Base-by-base conservation (phyloP, 2,888 invertebrate genomes). In the Leptura quadrifasciata region DNA sequence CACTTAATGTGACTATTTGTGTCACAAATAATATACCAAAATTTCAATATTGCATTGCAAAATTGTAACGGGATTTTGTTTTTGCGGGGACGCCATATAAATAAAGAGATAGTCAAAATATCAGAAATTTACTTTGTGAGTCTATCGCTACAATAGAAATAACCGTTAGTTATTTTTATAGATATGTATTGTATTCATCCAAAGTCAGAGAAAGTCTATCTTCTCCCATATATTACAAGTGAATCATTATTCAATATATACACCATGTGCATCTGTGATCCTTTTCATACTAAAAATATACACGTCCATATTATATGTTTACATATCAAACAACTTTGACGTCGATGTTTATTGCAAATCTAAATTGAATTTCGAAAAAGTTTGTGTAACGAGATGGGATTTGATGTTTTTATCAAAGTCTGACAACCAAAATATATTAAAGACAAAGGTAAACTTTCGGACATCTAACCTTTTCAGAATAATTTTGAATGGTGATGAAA, bases 321-420 rank as follows among this genome's bases (percentile, higher is more conserved):
- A 68, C 74, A 72, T 75, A 72, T 75, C 74, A 75, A 74, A 77
- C 75, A 74, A 60, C 63, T 74, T 71, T 72, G 63, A 77, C 71
- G 71, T 69, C 68, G 63, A 77, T 72, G 61, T 67, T 74, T 72
- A 77, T 77, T 72, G 67, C 68, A 58, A 17, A 39, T 72, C 75
- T 74, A 75, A 72, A 77, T 77, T 72, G 72, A 72, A 77, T 77
- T 74, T 72, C 21, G 58, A 74, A 72, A 63, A 72, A 72, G 75
- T 75, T 72, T 77, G n/a, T 60, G 24, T 60, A 60, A 60, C 60
- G 9, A 21, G 60, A 60, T 60, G 60, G 60, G 31, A 60, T 60
- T 24, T 27, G 24, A 60, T 60, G 27, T 60, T 60, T 60, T 60
- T 27, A 60, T 60, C 27, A 60, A n/a, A 57, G 57, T 21, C n/a